A percentile compares a stretch with the other conserved stretches of the same genome.
Evolutionary conservation across 37 sponge, comb jelly and placozoan genomes (phyloP).

Genomic region (Tethya wilhelma): DNA sequence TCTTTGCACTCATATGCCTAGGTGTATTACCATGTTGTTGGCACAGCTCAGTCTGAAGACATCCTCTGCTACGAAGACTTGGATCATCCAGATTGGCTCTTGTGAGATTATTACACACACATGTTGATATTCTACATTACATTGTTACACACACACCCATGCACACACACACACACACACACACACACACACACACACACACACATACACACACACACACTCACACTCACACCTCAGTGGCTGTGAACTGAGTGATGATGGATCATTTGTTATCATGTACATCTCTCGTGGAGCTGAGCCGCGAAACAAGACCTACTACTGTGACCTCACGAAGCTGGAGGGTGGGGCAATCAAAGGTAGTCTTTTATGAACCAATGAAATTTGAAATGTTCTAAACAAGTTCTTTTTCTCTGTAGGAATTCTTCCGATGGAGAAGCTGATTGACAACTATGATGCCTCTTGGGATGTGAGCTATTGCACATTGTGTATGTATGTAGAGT

Average conservation of each 20-base stretch:
- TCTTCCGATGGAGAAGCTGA: slow-evolving; percentile 64
- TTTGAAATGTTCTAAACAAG: too few relatives aligned
- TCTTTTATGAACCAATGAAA: too few relatives aligned
- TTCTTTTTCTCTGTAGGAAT: slow-evolving; percentile 31
- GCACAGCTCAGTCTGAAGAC: slow-evolving; percentile 78
- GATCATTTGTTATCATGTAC: slow-evolving; percentile 73
- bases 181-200: neutral
- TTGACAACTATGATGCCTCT: slow-evolving; percentile 90
- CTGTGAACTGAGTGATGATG: slow-evolving; percentile 84
- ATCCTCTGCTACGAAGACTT: slow-evolving; percentile 82
- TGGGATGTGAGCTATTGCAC: slow-evolving; percentile 75
- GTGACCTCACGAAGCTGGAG: slow-evolving; percentile 51
- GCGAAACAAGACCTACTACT: slow-evolving; percentile 82
- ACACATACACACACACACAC: neutral
- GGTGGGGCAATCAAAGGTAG: slow-evolving; percentile 37
- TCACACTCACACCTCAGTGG: slow-evolving; percentile 33
- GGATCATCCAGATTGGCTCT: slow-evolving; percentile 89
- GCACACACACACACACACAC: neutral
- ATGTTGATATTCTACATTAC: too few relatives aligned
- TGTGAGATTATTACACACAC: too few relatives aligned
- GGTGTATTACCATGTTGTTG: slow-evolving; percentile 88
- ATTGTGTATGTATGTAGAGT: neutral
- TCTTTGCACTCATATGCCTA: slow-evolving; percentile 5
- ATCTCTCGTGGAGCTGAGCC: slow-evolving; percentile 81
- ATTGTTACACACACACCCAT: neutral